Conservation (phyloP, 2,797 vertebrate species). For the Zalophus californianus region DNA sequence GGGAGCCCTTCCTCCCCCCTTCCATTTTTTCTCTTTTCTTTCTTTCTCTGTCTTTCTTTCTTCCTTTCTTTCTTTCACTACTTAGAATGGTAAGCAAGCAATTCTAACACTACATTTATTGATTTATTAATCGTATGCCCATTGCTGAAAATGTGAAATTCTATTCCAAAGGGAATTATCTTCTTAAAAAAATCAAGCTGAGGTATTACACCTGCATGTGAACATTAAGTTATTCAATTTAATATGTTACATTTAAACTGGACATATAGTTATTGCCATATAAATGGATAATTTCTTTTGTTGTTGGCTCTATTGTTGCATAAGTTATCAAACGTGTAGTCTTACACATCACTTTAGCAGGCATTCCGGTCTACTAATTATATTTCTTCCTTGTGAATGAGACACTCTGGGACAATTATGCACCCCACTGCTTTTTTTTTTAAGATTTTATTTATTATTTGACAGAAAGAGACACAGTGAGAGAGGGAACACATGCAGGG, state of each 20-base stretch:
- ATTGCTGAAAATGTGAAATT: neutral
- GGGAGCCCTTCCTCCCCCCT: neutral
- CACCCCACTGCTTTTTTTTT: neutral
- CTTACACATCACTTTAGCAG: neutral
- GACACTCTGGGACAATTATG: neutral
- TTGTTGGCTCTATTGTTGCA: neutral
- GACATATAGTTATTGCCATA: neutral
- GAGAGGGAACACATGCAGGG: too few relatives aligned
- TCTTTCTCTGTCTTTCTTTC: accelerated
- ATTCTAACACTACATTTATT: neutral
- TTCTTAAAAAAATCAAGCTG: neutral
- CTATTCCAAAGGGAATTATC: neutral
- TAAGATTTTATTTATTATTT: too few relatives aligned
- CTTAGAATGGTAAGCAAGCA: neutral
- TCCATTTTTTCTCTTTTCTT: neutral
- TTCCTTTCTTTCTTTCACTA: neutral
- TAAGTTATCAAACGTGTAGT: neutral
- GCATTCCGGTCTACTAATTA: neutral
- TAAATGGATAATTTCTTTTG: neutral
- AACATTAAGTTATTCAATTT: neutral
- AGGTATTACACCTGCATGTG: neutral
- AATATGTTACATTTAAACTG: neutral
- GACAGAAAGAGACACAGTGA: too few relatives aligned
- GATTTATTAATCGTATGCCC: neutral
- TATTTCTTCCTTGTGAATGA: neutral